Evolutionary conservation across 1,140 invertebrate genomes (phyloP).

Genomic region (Drosophila pectinifera): DNA sequence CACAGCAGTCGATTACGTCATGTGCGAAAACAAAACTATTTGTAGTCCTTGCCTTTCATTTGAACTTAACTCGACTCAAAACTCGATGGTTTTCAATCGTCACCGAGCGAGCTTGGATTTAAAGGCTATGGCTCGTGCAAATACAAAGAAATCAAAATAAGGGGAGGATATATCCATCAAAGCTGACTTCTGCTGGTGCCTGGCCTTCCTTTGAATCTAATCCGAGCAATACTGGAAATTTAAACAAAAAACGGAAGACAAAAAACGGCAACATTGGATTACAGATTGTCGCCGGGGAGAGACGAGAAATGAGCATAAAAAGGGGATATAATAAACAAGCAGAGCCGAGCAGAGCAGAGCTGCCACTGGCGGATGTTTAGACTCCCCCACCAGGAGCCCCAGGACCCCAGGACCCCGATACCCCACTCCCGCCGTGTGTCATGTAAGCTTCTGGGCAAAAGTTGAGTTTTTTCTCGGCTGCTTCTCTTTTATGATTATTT

Average conservation of each 20-base stretch:
- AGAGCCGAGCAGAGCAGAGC: neutral
- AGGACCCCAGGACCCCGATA: neutral
- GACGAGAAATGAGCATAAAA: conserved; percentile 42
- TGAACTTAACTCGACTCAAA: conserved; percentile 42
- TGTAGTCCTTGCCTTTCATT: conserved; percentile 62
- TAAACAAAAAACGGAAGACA: conserved; percentile 13
- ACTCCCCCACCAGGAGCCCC: conserved; percentile 1
- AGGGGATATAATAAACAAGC: conserved; percentile 47
- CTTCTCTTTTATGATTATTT: conserved; percentile 54
- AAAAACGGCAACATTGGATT: conserved; percentile 46
- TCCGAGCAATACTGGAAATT: conserved; percentile 53
- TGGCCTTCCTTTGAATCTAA: conserved; percentile 41
- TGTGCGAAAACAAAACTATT: conserved; percentile 76
- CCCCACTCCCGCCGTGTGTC: conserved; percentile 17
- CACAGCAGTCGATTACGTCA: conserved; percentile 75
- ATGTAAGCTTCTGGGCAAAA: conserved; percentile 74
- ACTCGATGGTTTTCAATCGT: conserved; percentile 15
- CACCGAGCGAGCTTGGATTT: conserved; percentile 11
- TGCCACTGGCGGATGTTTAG: conserved; percentile 60
- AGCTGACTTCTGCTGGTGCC: conserved; percentile 36
- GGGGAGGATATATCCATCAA: conserved; percentile 44
- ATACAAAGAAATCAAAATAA: conserved; percentile 23
- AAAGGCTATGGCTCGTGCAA: conserved; percentile 12
- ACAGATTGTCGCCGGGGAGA: conserved; percentile 41
- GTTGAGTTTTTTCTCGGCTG: conserved; percentile 23